phyloP scores from a whole-genome alignment of 2,797 vertebrate species.

The Periparus ater region DNA sequence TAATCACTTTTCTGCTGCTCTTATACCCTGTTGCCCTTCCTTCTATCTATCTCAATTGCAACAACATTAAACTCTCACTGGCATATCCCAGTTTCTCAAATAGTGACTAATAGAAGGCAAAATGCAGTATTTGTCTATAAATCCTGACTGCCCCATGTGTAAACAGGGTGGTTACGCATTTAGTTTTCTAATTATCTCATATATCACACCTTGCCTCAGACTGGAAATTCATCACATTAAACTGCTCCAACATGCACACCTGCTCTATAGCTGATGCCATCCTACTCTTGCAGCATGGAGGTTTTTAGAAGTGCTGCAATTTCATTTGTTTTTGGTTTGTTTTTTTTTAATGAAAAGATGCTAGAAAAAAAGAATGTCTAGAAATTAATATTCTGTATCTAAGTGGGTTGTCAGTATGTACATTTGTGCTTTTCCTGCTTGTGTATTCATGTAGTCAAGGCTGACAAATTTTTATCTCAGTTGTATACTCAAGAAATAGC shows the following conservation, averaged over 20 bases:
- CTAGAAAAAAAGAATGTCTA: neutral
- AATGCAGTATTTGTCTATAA: neutral
- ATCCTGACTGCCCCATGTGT: neutral
- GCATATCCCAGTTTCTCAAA: neutral
- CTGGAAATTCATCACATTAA: neutral
- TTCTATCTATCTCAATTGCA: slow-evolving; percentile 8
- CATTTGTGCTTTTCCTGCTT: neutral
- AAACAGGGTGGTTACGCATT: neutral
- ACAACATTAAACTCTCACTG: neutral
- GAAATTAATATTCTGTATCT: neutral
- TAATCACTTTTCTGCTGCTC: slow-evolving; percentile 70
- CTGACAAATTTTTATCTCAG: neutral
- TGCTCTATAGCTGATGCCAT: neutral
- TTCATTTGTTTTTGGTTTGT: neutral
- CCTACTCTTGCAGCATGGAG: neutral
- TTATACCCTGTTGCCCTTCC: slow-evolving; percentile 17
- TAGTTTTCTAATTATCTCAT: neutral
- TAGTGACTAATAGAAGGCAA: neutral
- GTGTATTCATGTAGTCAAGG: neutral
- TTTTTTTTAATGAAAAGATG: neutral
- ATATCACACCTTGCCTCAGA: neutral
- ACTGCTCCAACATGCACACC: neutral
- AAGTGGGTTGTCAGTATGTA: neutral
- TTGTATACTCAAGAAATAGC: neutral
- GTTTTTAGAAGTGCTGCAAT: neutral